Evolutionary conservation across 2,797 vertebrate genomes (phyloP).

Genomic region (Diplodus sargus): DNA sequence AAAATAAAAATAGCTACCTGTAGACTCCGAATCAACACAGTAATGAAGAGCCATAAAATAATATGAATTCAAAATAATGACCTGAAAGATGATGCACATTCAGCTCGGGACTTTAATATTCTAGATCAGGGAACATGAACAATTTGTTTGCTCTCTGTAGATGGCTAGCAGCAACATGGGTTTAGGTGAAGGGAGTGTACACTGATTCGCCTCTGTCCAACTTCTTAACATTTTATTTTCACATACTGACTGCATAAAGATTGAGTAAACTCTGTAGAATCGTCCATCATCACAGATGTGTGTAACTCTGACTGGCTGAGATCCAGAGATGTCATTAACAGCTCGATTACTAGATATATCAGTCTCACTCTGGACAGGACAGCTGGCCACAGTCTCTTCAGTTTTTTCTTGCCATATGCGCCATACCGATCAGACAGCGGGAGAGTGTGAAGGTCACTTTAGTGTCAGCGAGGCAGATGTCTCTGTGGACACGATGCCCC

Average conservation of each 20-base stretch:
- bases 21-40: neutral
- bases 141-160: neutral
- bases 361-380: conserved; percentile 53
- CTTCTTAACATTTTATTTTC: conserved; percentile 21
- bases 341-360: conserved; percentile 60
- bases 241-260: conserved; percentile 35
- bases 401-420: conserved; percentile 55
- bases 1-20: too few relatives aligned
- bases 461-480: conserved; percentile 70
- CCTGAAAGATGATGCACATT: too few relatives aligned
- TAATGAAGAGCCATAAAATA: too few relatives aligned
- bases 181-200: neutral
- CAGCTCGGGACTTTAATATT: neutral
- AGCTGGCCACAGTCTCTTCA: conserved; percentile 55
- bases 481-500: conserved; percentile 55
- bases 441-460: conserved; percentile 72
- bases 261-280: conserved; percentile 38
- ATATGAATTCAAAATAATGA: too few relatives aligned
- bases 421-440: conserved; percentile 50
- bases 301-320: conserved; percentile 47
- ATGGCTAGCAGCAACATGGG: neutral
- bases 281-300: conserved; percentile 47
- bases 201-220: neutral
- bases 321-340: conserved; percentile 60
- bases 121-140: neutral